Percentiles rank a stretch among this genome's conserved stretches.
Evolutionary conservation across 2,113 vertebrate genomes (phyloP).

Genomic region (Bagarius yarrelli): DNA sequence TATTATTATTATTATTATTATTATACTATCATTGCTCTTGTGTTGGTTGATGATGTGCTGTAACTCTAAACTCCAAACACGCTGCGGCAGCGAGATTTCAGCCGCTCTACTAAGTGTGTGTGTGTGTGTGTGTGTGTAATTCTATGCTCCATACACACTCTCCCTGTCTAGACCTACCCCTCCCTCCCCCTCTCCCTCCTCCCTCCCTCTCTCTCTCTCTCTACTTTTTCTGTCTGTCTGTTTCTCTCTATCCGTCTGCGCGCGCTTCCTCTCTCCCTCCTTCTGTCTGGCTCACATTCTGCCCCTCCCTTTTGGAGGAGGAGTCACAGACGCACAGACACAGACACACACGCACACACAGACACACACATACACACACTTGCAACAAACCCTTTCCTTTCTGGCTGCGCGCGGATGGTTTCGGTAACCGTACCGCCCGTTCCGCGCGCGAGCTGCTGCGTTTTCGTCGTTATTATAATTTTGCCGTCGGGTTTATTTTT

Average conservation of each 20-base stretch:
- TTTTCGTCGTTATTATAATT: neutral
- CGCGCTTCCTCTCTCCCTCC: slow-evolving; percentile 8
- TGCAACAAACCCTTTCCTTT: neutral
- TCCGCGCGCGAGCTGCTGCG: slow-evolving; percentile 1
- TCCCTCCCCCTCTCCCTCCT: neutral
- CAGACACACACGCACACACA: neutral
- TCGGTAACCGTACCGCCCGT: neutral
- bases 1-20: neutral
- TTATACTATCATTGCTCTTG: neutral
- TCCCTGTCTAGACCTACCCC: slow-evolving; percentile 31
- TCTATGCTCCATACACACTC: slow-evolving; percentile 17
- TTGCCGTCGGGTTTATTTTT: neutral
- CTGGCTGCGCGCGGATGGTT: slow-evolving; percentile 17
- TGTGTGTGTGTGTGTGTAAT: slow-evolving; percentile 11
- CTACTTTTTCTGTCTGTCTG: neutral
- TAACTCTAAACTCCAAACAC: slow-evolving; percentile 23
- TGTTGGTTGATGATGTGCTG: neutral
- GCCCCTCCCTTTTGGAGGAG: slow-evolving; percentile 21
- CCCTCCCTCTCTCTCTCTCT: slow-evolving; percentile 10
- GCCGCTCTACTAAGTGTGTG: neutral
- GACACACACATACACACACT: neutral
- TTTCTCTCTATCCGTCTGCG: slow-evolving; percentile 29
- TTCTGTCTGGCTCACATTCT: slow-evolving; percentile 30
- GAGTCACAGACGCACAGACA: neutral
- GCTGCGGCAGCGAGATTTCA: neutral